These are phyloP conservation scores for Luffia ferchaultella DNA, from an alignment of 2,888 invertebrate genomes.

Conservation along the genomic window DNA sequence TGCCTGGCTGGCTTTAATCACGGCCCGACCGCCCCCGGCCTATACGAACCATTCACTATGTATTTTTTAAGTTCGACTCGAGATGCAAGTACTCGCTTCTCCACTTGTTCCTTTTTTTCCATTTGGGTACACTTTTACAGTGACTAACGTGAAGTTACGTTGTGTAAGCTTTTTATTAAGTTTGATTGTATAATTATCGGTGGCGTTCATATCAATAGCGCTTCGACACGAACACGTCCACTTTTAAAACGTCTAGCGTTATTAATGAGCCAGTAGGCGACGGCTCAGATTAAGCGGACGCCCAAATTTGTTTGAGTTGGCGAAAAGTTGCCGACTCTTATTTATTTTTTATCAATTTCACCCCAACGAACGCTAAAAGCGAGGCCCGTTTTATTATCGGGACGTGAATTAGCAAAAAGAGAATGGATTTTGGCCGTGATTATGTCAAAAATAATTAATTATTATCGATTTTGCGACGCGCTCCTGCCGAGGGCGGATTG, in stretches of 20 bases:
- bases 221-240: not conserved
- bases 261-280: slow-evolving; percentile 36
- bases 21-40: slow-evolving; percentile 40
- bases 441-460: slow-evolving; percentile 79
- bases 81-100: slow-evolving; percentile 10
- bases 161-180: no score
- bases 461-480: slow-evolving; percentile 65
- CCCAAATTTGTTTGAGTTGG: slow-evolving; percentile 53
- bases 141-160: no score
- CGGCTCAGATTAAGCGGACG: slow-evolving; percentile 34
- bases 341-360: slow-evolving; percentile 65
- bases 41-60: slow-evolving; percentile 57
- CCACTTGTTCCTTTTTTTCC: slow-evolving; percentile 21
- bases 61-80: slow-evolving; percentile 46
- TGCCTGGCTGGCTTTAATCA: slow-evolving; percentile 62
- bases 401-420: slow-evolving; percentile 75
- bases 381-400: slow-evolving; percentile 63
- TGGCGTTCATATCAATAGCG: not conserved
- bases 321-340: slow-evolving; percentile 48
- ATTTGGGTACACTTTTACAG: not conserved
- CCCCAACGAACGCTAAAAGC: slow-evolving; percentile 51
- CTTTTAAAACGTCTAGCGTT: slow-evolving; percentile 22
- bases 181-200: no score
- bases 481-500: slow-evolving; percentile 45
- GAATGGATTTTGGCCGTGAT: slow-evolving; percentile 72